Evolutionary conservation across 1,140 invertebrate species (phyloP), one percentile per base, ranked within the genome.

Genomic region (Musca domestica): DNA sequence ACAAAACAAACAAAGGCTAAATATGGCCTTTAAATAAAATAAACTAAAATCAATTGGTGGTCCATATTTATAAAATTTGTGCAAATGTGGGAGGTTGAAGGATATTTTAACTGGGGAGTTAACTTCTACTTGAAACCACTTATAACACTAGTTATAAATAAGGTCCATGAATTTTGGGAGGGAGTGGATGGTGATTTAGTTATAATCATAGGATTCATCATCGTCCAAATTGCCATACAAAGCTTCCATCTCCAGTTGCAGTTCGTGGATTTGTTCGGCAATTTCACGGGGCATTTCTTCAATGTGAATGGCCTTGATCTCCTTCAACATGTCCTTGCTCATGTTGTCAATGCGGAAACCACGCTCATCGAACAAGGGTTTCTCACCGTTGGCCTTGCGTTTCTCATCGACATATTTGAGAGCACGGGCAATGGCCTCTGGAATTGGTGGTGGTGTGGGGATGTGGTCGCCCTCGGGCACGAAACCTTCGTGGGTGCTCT

Each of bases 401-500:
- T 78, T 76, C 20, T 80, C 77, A 72, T 81, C 83, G 48, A 85
- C 82, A 56, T 85, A 81, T 74, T 85, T 83, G 3, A 83, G 79
- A 64, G 89, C 86, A 66, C 84, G 86, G 69, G 85, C 85, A 71
- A 92, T 92, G 22, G 88, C 89, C 65, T 86, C 85, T 15, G 90
- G 90, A 34, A 91, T 86, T 19, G 90, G 89, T 1, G 89, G 89
- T 23, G 90, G 85, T 2, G 89, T 90, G 17, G 86, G 86, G 51
- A 81, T 79, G 30, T 87, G 85, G 17, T 83, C 83, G 14, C 86
- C 87, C 68, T 81, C 76, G 12, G 89, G 86, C 70, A 86, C 83
- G 81, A 86, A 90, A 15, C 89, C 89, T 19, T 88, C 85, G 74
- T 89, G 87, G 70, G 88, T 89, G 71, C 88, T 88, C 12, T 83